Evolutionary conservation across 2,888 invertebrate species (phyloP).

Genomic region (Acronicta leporina): DNA sequence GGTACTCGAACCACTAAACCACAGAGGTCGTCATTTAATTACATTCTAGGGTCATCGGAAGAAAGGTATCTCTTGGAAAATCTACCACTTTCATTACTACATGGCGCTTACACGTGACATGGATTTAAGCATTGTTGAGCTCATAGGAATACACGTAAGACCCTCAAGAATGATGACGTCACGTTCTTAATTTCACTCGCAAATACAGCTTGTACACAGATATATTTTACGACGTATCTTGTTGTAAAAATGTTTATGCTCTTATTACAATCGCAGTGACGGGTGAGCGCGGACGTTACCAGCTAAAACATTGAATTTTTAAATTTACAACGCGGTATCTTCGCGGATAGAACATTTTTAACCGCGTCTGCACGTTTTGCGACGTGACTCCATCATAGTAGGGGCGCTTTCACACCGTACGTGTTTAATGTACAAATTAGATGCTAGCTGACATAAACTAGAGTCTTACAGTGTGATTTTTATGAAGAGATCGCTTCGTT

Average conservation of each 20-base stretch:
- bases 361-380: conserved; percentile 70
- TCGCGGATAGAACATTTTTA: conserved; percentile 70
- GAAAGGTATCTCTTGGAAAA: too few species aligned
- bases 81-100: too few species aligned
- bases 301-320: conserved; percentile 76
- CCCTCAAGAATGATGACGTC: conserved; percentile 21
- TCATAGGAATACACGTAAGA: not conserved
- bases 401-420: conserved; percentile 57
- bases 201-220: conserved; percentile 15
- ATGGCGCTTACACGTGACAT: not conserved
- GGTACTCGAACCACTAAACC: too few species aligned
- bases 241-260: conserved; percentile 54
- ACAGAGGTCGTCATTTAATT: too few species aligned
- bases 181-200: conserved; percentile 34
- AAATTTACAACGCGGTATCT: conserved; percentile 66
- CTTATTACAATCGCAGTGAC: conserved; percentile 57
- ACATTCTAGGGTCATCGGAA: too few species aligned
- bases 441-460: conserved; percentile 39
- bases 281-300: conserved; percentile 46
- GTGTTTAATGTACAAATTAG: conserved; percentile 37
- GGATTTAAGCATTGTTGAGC: not conserved
- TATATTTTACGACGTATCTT: conserved; percentile 43
- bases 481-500: conserved; percentile 1
- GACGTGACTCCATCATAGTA: conserved; percentile 70
- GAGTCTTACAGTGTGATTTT: conserved; percentile 20